Evolutionary conservation across 2,113 vertebrate species (phyloP).

Genomic region (Zosterops pallidus): DNA sequence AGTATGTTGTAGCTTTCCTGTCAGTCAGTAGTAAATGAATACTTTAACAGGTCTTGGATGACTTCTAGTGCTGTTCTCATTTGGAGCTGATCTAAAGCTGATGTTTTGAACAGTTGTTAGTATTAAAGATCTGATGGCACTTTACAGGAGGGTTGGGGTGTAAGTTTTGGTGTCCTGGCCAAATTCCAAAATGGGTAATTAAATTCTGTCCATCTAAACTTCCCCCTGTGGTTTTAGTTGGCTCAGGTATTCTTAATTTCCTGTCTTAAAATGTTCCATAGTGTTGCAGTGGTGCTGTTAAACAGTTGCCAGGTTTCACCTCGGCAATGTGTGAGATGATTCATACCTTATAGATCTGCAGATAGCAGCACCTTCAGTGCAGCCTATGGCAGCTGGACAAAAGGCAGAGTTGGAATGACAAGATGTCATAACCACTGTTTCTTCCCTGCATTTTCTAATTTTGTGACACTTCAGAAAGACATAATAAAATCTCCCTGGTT

Average conservation of each 20-base stretch:
- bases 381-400: not conserved
- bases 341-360: slow-evolving; percentile 6
- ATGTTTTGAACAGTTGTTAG: slow-evolving; percentile 35
- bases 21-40: not conserved
- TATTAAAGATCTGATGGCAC: not conserved
- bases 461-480: not conserved
- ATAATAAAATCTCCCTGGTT: not conserved
- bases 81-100: slow-evolving; percentile 19
- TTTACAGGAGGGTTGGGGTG: slow-evolving; percentile 17
- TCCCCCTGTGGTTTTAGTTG: slow-evolving; percentile 38
- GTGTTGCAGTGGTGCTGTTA: slow-evolving; percentile 17
- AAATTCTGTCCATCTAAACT: slow-evolving; percentile 58
- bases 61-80: not conserved
- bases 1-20: not conserved
- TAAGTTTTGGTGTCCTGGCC: slow-evolving; percentile 33
- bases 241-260: slow-evolving; percentile 60
- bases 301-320: slow-evolving; percentile 51
- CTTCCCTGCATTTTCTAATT: slow-evolving; percentile 14
- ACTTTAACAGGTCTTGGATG: not conserved
- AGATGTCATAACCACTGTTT: not conserved
- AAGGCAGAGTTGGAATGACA: not conserved
- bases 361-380: not conserved
- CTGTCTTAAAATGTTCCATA: slow-evolving; percentile 39
- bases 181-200: slow-evolving; percentile 55
- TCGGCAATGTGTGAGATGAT: slow-evolving; percentile 27